A percentile compares a stretch with the other conserved stretches of the same genome.
These are phyloP conservation scores for Scarus forsteni DNA, from an alignment of 2,797 vertebrate species.

Conservation along the genomic window DNA sequence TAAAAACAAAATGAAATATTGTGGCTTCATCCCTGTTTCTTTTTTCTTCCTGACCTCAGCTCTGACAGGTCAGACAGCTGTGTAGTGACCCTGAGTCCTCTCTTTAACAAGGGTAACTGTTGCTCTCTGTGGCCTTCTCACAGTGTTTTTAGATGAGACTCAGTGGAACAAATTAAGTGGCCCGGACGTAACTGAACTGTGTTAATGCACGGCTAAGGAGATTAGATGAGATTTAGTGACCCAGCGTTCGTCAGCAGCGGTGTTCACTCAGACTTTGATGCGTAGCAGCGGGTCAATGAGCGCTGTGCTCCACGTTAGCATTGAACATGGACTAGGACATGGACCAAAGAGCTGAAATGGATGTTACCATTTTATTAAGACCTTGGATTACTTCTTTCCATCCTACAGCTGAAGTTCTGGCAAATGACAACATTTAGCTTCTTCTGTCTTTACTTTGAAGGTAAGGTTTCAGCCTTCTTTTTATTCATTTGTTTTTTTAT, in stretches of 20 bases:
- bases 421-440: conserved; percentile 55
- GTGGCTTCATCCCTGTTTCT: too few species aligned
- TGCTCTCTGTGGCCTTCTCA: conserved; percentile 10
- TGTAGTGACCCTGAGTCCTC: conserved; percentile 17
- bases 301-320: conserved; percentile 27
- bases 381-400: conserved; percentile 21
- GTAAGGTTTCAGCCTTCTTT: not conserved
- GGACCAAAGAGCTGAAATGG: conserved; percentile 40
- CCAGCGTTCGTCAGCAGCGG: conserved; percentile 63
- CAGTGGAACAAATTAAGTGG: conserved; percentile 72
- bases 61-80: conserved; percentile 17
- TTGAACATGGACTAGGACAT: conserved; percentile 38
- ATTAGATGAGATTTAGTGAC: conserved; percentile 81
- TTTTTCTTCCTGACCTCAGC: too few species aligned
- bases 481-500: not conserved
- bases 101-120: not conserved
- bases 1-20: too few species aligned
- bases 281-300: conserved; percentile 64
- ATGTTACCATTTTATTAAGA: conserved; percentile 24
- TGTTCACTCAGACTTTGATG: conserved; percentile 36
- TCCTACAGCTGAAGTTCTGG: conserved; percentile 22
- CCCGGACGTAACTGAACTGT: conserved; percentile 63
- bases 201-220: conserved; percentile 77
- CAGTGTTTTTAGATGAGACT: conserved; percentile 56
- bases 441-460: not conserved